Evolutionary conservation across 2,888 invertebrate species (phyloP).

Genomic region (Loripinus fragilis): DNA sequence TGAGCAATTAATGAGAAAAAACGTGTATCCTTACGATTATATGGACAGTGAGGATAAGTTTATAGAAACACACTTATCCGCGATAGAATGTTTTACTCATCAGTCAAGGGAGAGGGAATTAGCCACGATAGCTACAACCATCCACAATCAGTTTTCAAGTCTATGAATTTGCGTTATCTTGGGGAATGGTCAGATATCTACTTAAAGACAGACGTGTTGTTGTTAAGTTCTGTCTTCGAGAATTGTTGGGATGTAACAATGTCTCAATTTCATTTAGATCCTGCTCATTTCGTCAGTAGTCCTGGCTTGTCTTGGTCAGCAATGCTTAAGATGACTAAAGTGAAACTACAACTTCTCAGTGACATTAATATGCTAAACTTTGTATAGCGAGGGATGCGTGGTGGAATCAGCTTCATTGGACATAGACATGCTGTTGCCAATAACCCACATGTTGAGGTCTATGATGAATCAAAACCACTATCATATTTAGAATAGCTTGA

Average conservation of each 20-base stretch:
- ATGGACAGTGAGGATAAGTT: not conserved
- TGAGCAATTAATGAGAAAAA: constrained; percentile 39
- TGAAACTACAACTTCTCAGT: constrained; percentile 66
- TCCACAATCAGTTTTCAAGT: not conserved
- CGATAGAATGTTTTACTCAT: constrained; percentile 4
- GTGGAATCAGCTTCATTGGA: constrained; percentile 54
- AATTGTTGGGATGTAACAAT: constrained; percentile 70
- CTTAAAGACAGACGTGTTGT: constrained; percentile 52
- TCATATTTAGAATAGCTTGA: constrained; percentile 26
- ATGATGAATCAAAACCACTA: not conserved
- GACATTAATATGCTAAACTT: constrained; percentile 69
- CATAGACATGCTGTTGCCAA: constrained; percentile 22
- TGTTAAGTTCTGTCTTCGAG: constrained; percentile 78
- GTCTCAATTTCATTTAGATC: constrained; percentile 68
- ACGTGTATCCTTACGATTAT: constrained; percentile 25
- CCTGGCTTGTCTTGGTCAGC: not conserved
- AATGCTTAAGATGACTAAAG: constrained; percentile 38
- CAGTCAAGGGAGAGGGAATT: not conserved
- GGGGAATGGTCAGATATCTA: constrained; percentile 9
- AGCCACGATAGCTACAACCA: not conserved
- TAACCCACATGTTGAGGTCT: not conserved
- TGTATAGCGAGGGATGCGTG: constrained; percentile 49
- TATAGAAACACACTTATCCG: not conserved
- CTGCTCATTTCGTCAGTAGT: not conserved
- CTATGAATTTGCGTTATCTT: not conserved